Base-by-base conservation (phyloP, 2,797 vertebrate genomes). In the Euphonia xanthogaster region DNA sequence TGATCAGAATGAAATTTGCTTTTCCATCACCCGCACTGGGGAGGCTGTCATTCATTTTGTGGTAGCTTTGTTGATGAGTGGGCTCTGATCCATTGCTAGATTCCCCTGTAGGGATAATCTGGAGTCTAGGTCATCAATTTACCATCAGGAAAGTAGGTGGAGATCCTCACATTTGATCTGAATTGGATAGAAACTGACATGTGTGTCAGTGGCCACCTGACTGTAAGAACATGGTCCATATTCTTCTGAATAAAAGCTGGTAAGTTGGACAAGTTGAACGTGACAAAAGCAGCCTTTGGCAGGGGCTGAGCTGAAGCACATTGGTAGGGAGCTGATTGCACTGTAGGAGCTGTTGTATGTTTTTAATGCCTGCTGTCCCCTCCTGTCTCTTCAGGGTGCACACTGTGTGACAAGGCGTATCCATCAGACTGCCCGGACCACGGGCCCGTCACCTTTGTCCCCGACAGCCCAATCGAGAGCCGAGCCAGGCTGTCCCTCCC, bases 381-480 rank as follows among this genome's bases (percentile, higher is more conserved):
- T 76, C 67, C 12, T 61, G 24, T 65, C 40, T 24, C 33, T 53
- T 28, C 79, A 99, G 99, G 99, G 99, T 99, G 99, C 94, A 99
- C 99, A 2, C 98, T 99, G 42, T 99, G 99, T 96, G 99, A 99
- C 96, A 98, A 99, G 92, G 99, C 99, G 0, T 99, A 99, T 93
- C 98, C 98, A 27, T 99, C 99, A 4, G 99, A 99, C 97, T 99
- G 99, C 93, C 99, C 99, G 0, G 99, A 99, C 65, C 99, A 99
- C 0, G 99, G 99, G 37, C 99, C 99, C 0, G 99, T 99, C 97
- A 99, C 99, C 65, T 99, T 99, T 94, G 98, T 99, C 97, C 98
- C 98, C 3, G 99, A 99, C 53, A 97, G 98, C 12, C 99, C 99
- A 1, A 99, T 99, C 75, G 99, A 99, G 97, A 99, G 99, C 97